phyloP scores from a whole-genome alignment of 1,140 invertebrate species.

The Brachionus plicatilis region DNA sequence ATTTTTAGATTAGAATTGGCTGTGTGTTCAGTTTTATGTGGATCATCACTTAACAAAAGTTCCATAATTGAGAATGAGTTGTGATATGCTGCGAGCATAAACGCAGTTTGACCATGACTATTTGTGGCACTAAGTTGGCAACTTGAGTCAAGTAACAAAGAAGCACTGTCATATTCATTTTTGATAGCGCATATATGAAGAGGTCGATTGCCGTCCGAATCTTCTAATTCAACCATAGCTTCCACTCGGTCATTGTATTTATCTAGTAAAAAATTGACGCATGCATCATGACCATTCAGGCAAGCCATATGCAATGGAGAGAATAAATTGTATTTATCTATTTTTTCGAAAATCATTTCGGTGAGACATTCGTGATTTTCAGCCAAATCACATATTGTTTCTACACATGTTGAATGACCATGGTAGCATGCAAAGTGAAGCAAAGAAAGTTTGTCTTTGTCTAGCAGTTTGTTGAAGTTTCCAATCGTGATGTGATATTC shows the following conservation, averaged over 20 bases:
- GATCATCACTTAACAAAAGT: conserved; percentile 61
- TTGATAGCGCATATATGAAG: conserved; percentile 1
- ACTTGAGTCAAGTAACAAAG: not conserved
- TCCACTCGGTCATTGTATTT: not conserved
- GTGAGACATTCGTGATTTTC: not conserved
- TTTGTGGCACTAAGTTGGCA: not conserved
- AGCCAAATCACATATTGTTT: conserved; percentile 6
- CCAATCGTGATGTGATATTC: not conserved
- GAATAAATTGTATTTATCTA: not conserved
- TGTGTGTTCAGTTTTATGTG: conserved; percentile 46
- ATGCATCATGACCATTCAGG: conserved; percentile 11
- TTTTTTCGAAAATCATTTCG: not conserved
- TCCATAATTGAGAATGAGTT: conserved; percentile 48
- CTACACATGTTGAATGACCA: conserved; percentile 20
- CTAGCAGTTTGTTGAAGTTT: not conserved
- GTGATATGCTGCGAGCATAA: conserved; percentile 28
- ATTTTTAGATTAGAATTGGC: not conserved
- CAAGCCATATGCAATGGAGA: conserved; percentile 28
- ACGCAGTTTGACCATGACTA: not conserved
- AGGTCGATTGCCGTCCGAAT: conserved; percentile 17
- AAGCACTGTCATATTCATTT: conserved; percentile 19
- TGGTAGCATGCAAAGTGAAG: conserved; percentile 24
- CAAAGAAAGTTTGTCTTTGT: conserved; percentile 2
- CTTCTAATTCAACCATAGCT: not conserved
- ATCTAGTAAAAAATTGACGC: conserved; percentile 20